Percentiles rank a stretch among this genome's conserved stretches.
These are phyloP conservation scores for Prionace glauca DNA, from an alignment of 2,797 vertebrate species.

Conservation along the genomic window DNA sequence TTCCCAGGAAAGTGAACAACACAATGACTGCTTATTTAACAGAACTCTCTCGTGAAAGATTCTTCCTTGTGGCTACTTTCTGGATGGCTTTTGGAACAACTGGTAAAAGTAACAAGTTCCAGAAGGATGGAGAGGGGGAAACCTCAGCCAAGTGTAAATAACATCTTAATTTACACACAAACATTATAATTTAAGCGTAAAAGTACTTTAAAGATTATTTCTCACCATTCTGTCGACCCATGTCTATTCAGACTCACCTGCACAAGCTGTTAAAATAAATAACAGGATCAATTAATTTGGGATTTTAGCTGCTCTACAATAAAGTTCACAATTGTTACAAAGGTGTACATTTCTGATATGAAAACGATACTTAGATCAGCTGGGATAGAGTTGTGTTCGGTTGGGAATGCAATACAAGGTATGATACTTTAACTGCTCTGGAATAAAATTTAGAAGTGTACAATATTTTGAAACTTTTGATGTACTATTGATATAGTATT, in stretches of 20 bases:
- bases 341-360: not conserved
- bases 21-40: not conserved
- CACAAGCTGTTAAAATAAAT: conserved; percentile 30
- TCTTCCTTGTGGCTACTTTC: not conserved
- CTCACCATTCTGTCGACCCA: conserved; percentile 21
- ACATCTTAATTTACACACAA: not conserved
- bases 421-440: not conserved
- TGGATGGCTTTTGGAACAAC: not conserved
- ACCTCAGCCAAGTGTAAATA: not conserved
- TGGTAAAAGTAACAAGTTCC: not conserved
- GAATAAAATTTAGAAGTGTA: not conserved
- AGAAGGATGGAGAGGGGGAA: not conserved
- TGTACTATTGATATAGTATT: not conserved
- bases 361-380: not conserved
- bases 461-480: not conserved
- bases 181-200: not conserved
- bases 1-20: not conserved
- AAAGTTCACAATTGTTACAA: not conserved
- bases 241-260: conserved; percentile 29
- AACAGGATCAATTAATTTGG: not conserved
- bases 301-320: not conserved
- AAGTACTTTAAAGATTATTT: not conserved
- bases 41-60: not conserved
- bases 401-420: not conserved
- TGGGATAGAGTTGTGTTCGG: too few species aligned